Evolutionary conservation across 2,113 vertebrate genomes (phyloP).

Genomic region (Platichthys flesus): DNA sequence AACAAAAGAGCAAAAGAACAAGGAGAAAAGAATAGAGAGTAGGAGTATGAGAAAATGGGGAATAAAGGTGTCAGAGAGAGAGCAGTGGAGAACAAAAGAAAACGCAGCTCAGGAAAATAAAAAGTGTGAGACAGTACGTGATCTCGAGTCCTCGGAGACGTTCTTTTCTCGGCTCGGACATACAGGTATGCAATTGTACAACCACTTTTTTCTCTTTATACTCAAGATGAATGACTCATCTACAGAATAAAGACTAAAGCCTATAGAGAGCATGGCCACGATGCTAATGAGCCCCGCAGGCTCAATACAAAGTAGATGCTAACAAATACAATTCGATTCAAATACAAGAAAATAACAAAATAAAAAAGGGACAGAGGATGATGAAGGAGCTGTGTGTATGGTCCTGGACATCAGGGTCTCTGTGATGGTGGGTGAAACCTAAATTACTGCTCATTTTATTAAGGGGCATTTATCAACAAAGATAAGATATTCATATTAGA

Average conservation of each 20-base stretch:
- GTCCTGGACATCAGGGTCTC: too few relatives aligned
- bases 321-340: neutral
- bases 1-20: constrained; percentile 16
- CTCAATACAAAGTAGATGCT: neutral
- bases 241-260: neutral
- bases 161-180: constrained; percentile 11
- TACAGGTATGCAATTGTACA: constrained; percentile 23
- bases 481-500: neutral
- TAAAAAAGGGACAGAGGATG: neutral
- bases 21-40: constrained; percentile 18
- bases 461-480: neutral
- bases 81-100: constrained; percentile 20
- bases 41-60: constrained; percentile 18
- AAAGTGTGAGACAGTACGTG: constrained; percentile 18
- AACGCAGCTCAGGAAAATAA: constrained; percentile 5
- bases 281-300: neutral
- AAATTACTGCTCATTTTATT: neutral
- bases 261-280: neutral
- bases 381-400: too few relatives aligned
- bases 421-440: neutral
- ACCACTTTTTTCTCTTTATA: constrained; percentile 4
- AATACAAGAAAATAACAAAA: neutral
- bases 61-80: constrained; percentile 20
- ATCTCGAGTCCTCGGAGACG: constrained; percentile 48
- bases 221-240: constrained; percentile 18